A percentile compares a stretch with the other conserved stretches of the same genome.
These are phyloP conservation scores for Drosophila seguyi DNA, from an alignment of 1,140 invertebrate genomes.

Conservation along the genomic window DNA sequence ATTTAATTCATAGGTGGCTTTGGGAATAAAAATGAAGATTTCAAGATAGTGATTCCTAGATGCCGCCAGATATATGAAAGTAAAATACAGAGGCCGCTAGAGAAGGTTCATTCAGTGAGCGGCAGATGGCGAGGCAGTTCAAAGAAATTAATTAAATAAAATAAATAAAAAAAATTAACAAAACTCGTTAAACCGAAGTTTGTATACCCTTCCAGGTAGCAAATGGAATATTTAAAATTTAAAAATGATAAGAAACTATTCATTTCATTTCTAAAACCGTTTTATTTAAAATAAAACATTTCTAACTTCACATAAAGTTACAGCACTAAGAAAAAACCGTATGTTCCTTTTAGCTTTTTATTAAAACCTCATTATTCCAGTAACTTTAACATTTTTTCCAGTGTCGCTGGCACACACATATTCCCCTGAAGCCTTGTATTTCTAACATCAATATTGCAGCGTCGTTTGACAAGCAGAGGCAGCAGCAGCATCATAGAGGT, in stretches of 20 bases:
- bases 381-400: neutral
- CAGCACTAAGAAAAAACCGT: neutral
- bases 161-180: no score
- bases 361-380: no score
- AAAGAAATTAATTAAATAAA: neutral
- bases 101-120: neutral
- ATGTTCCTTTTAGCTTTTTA: neutral
- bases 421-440: neutral
- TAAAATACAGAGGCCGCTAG: neutral
- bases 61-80: no score
- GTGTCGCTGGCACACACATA: neutral
- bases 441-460: slow-evolving; percentile 69
- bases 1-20: neutral
- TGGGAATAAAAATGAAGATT: neutral
- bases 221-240: no score
- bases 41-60: neutral
- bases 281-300: no score
- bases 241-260: no score
- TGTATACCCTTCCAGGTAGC: no score
- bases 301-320: neutral
- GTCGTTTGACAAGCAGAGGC: slow-evolving; percentile 46
- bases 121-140: neutral
- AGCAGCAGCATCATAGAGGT: neutral
- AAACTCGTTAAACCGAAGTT: no score
- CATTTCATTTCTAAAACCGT: no score